These are phyloP conservation scores for Holothuria scabra DNA, from an alignment of 53 echinoderm and acorn worm species.

Conservation along the genomic window DNA sequence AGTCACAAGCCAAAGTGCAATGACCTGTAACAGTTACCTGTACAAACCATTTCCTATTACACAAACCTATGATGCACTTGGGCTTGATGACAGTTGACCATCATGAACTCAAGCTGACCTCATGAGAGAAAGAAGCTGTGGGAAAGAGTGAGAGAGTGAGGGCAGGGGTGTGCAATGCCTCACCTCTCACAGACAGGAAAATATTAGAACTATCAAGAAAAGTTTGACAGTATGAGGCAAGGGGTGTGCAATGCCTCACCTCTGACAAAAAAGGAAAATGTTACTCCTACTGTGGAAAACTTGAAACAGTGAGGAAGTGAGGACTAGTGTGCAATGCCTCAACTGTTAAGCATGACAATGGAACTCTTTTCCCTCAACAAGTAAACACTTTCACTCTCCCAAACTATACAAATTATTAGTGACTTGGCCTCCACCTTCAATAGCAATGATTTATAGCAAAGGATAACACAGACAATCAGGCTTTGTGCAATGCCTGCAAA, in stretches of 20 bases:
- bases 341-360: background rate
- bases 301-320: too few relatives aligned
- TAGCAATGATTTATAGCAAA: background rate
- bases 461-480: background rate
- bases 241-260: background rate
- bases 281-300: background rate
- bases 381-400: too few relatives aligned
- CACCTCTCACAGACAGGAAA: constrained; percentile 3
- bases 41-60: background rate
- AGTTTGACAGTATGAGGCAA: background rate
- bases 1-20: background rate
- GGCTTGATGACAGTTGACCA: background rate
- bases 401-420: too few relatives aligned
- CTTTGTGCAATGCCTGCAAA: constrained; percentile 36
- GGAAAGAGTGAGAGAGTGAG: constrained; percentile 27
- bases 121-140: constrained; percentile 12
- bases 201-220: too few relatives aligned
- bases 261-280: background rate
- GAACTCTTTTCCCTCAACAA: too few relatives aligned
- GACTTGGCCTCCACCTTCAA: background rate
- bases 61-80: too few relatives aligned
- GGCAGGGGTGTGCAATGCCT: constrained; percentile 23
- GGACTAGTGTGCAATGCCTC: background rate
- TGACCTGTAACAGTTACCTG: constrained; percentile 17
- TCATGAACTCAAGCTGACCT: constrained; percentile 29